Evolutionary conservation across 1,140 invertebrate species (phyloP).

Genomic region (Aricia agestis): DNA sequence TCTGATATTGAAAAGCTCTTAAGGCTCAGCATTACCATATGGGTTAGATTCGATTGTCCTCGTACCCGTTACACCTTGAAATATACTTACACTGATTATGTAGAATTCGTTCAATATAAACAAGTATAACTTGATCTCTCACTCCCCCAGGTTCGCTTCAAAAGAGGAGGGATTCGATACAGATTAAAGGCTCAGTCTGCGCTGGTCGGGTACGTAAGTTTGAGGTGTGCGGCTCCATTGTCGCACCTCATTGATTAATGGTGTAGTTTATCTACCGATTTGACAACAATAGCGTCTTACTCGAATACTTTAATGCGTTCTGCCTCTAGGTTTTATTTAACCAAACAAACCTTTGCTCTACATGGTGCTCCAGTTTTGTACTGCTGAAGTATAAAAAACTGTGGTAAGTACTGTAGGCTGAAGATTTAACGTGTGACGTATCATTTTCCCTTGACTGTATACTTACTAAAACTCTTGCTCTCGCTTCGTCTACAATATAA

Average conservation of each 20-base stretch:
- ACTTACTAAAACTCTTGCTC: too few relatives aligned
- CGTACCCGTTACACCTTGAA: constrained; percentile 50
- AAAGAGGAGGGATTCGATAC: constrained; percentile 22
- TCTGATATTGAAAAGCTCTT: background rate
- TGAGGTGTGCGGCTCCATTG: constrained; percentile 66
- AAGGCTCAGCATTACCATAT: constrained; percentile 26
- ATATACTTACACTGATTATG: constrained; percentile 46
- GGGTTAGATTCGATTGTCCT: constrained; percentile 47
- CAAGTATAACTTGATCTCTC: constrained; percentile 37
- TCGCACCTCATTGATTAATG: constrained; percentile 66
- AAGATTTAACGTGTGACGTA: too few relatives aligned
- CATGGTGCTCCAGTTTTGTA: constrained; percentile 40
- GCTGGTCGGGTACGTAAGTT: constrained; percentile 43
- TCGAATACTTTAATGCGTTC: constrained; percentile 65
- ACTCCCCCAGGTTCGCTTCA: constrained; percentile 17
- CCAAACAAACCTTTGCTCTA: constrained; percentile 48
- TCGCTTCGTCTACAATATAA: too few relatives aligned
- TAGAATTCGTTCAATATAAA: constrained; percentile 51
- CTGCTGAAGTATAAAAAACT: background rate
- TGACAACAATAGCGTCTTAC: constrained; percentile 71
- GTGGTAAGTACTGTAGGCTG: too few relatives aligned
- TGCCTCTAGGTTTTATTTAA: constrained; percentile 61
- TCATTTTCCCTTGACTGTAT: too few relatives aligned
- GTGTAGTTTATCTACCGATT: constrained; percentile 72
- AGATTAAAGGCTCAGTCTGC: constrained; percentile 34